Conservation (phyloP, 2,888 invertebrate genomes). For the Erynnis tages region DNA sequence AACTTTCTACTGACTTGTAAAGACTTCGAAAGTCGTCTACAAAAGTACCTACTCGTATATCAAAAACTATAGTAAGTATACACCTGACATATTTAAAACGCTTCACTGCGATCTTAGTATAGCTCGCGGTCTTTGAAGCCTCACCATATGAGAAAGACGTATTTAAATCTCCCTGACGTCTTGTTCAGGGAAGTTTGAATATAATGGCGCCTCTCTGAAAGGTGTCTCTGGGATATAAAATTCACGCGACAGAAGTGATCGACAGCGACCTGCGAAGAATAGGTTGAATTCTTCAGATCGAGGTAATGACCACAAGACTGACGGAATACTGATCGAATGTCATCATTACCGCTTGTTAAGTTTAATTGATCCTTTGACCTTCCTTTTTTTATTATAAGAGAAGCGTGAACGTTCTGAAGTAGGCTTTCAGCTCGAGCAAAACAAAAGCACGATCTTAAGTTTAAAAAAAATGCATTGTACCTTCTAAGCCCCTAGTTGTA, state of each 20-base stretch:
- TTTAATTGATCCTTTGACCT: conserved; percentile 17
- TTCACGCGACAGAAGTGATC: conserved; percentile 27
- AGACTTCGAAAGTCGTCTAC: too few species aligned
- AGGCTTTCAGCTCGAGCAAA: too few species aligned
- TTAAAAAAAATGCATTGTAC: too few species aligned
- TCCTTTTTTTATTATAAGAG: too few species aligned
- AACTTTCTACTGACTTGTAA: too few species aligned
- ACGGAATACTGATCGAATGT: conserved; percentile 7
- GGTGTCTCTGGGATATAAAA: conserved; percentile 41
- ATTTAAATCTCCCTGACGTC: conserved; percentile 71
- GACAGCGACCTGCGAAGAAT: conserved; percentile 12
- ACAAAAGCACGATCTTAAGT: too few species aligned
- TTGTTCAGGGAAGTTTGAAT: conserved; percentile 60
- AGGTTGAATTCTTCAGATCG: conserved; percentile 2
- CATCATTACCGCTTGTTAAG: not conserved
- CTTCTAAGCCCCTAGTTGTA: too few species aligned
- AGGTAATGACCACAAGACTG: not conserved
- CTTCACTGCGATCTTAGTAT: too few species aligned
- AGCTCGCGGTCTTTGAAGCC: conserved; percentile 47
- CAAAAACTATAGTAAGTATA: too few species aligned
- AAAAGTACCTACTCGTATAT: too few species aligned
- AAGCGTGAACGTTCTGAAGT: too few species aligned
- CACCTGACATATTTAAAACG: too few species aligned
- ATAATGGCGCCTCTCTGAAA: conserved; percentile 57
- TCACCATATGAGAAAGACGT: conserved; percentile 53